Conservation (phyloP, 2,113 vertebrate species). For the Cyanocitta stelleri region DNA sequence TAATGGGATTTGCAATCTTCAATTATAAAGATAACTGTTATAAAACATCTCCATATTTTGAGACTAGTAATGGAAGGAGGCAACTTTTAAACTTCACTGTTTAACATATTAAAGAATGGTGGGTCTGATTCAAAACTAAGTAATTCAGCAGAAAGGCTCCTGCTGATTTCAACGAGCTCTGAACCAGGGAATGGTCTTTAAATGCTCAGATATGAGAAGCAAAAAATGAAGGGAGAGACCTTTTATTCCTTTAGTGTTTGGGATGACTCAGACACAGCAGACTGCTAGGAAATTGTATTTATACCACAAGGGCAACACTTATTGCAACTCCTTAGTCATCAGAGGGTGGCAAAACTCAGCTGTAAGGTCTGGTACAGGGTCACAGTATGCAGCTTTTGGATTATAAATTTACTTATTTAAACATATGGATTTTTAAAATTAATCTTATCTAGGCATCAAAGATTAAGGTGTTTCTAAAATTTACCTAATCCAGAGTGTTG, state of each 20-base stretch:
- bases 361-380: not conserved
- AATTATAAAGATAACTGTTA: not conserved
- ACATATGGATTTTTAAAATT: not conserved
- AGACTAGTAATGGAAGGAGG: not conserved
- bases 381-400: not conserved
- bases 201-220: not conserved
- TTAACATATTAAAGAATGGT: not conserved
- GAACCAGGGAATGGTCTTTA: not conserved
- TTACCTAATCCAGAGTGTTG: not conserved
- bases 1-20: not conserved
- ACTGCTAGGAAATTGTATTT: slow-evolving; percentile 17
- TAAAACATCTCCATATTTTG: not conserved
- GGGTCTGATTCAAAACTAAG: not conserved
- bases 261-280: slow-evolving; percentile 44
- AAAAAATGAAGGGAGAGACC: slow-evolving; percentile 2
- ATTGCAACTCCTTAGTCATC: slow-evolving; percentile 35
- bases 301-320: slow-evolving; percentile 2
- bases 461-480: not conserved
- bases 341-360: not conserved
- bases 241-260: not conserved
- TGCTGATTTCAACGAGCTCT: not conserved
- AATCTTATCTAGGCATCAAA: not conserved
- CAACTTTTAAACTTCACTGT: not conserved
- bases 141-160: not conserved
- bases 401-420: not conserved